Conservation (phyloP, 2,888 invertebrate genomes). For the Tinea pellionella region DNA sequence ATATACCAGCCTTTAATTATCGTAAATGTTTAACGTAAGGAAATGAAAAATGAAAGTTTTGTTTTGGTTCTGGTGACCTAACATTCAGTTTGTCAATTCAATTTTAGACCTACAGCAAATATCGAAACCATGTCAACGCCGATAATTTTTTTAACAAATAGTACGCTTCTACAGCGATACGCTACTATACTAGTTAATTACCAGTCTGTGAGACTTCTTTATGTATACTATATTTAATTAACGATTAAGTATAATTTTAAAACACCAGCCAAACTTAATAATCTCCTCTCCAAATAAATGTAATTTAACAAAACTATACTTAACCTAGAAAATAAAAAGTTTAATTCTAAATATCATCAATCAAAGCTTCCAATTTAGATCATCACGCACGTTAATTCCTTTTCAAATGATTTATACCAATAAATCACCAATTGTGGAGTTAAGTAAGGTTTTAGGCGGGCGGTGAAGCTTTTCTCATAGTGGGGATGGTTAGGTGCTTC, state of each 20-base stretch:
- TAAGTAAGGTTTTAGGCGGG: conserved; percentile 1
- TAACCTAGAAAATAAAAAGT: neutral
- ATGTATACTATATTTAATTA: too few relatives aligned
- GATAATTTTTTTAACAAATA: too few relatives aligned
- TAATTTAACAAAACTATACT: neutral
- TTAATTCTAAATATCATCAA: neutral
- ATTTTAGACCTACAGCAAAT: too few relatives aligned
- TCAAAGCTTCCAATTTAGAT: neutral
- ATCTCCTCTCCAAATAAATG: neutral
- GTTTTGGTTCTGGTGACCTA: neutral
- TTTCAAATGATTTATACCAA: neutral
- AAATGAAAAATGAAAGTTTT: neutral
- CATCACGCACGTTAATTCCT: neutral
- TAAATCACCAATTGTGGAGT: neutral
- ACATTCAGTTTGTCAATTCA: too few relatives aligned
- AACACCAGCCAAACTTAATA: too few relatives aligned
- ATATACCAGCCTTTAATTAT: too few relatives aligned
- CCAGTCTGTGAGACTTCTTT: too few relatives aligned
- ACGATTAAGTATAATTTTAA: too few relatives aligned
- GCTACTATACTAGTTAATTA: too few relatives aligned
- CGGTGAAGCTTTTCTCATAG: neutral
- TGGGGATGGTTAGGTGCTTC: conserved; percentile 19
- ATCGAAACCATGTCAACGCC: too few relatives aligned
- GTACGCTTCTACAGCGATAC: too few relatives aligned
- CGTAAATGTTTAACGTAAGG: neutral